Conservation (phyloP, 2,797 vertebrate species). For the Pelochelys cantorii region DNA sequence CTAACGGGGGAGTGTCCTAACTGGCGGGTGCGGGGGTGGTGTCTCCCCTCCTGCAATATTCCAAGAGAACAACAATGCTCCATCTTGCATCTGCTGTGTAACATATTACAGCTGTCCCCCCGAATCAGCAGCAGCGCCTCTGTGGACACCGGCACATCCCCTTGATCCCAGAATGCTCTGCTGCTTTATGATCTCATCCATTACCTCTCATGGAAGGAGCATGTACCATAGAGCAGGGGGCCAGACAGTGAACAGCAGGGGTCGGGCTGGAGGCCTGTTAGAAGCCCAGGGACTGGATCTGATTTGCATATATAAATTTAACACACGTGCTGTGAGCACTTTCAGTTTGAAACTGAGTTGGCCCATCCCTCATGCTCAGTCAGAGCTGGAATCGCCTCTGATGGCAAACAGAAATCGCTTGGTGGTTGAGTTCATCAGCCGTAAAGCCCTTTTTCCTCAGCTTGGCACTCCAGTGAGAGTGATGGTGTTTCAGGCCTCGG, state of each 20-base stretch:
- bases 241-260: background rate
- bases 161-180: background rate
- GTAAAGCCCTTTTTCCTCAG: background rate
- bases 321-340: background rate
- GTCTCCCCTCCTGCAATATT: background rate
- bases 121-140: background rate
- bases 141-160: background rate
- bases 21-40: background rate
- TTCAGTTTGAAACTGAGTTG: background rate
- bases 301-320: fast-evolving
- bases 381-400: background rate
- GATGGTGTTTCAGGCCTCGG: background rate
- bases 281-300: background rate
- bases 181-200: background rate
- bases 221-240: background rate
- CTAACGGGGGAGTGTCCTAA: background rate
- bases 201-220: background rate
- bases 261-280: fast-evolving
- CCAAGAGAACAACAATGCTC: background rate
- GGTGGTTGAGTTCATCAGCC: background rate
- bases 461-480: background rate
- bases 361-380: too few species aligned
- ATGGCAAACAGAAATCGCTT: background rate
- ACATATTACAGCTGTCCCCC: background rate
- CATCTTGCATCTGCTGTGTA: background rate